Conservation (phyloP, 2,113 vertebrate genomes). For the Halcyon malimbica region DNA sequence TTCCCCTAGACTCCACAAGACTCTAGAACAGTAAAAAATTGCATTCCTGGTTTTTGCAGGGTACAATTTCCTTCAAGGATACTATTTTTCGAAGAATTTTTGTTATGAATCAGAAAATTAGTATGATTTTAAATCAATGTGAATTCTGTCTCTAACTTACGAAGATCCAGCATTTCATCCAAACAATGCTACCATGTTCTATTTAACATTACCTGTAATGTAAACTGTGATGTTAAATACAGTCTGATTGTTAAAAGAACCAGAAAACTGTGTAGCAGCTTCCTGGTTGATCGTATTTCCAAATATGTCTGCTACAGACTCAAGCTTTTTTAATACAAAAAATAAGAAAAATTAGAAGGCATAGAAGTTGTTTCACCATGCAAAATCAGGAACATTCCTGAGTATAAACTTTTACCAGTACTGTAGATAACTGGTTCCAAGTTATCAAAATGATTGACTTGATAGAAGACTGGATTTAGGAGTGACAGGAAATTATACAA, state of each 20-base stretch:
- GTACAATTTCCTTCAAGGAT: background rate
- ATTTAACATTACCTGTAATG: conserved; percentile 1
- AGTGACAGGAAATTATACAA: background rate
- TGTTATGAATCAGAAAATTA: background rate
- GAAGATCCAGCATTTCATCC: background rate
- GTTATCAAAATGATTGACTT: background rate
- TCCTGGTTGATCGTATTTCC: background rate
- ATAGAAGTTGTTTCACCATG: background rate
- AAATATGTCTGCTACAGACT: background rate
- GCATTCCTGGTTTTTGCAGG: background rate
- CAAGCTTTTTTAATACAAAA: background rate
- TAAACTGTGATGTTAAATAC: conserved; percentile 37
- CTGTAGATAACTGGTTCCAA: background rate
- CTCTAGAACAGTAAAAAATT: background rate
- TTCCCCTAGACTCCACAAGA: background rate
- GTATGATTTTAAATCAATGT: background rate
- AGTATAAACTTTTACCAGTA: background rate
- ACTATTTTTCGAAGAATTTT: accelerated
- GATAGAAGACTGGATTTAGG: background rate
- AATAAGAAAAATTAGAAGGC: background rate
- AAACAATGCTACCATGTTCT: conserved; percentile 9
- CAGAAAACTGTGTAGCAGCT: background rate
- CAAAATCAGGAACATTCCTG: background rate
- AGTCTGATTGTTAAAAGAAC: background rate
- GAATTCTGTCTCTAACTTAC: background rate